Conservation (phyloP, 2,113 vertebrate species). For the Mustelus asterias region DNA sequence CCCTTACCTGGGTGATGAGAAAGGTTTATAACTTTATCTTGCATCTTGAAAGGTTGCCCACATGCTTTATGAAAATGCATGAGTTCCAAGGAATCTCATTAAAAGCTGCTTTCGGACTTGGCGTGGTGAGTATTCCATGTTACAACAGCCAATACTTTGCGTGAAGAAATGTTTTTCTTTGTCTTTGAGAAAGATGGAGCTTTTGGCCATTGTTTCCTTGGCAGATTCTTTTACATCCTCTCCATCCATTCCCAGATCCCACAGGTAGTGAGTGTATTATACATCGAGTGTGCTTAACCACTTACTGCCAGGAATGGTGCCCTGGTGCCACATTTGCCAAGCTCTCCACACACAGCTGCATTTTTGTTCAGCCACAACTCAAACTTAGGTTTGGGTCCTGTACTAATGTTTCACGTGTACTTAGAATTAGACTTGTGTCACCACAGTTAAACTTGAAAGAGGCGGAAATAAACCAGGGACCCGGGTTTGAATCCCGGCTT, state of each 20-base stretch:
- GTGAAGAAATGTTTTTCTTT: background rate
- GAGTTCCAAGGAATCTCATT: background rate
- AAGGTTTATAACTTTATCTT: background rate
- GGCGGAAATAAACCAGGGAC: no score
- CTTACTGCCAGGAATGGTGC: background rate
- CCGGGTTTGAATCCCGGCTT: no score
- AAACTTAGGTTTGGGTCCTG: background rate
- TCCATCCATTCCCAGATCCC: background rate
- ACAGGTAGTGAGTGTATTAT: background rate
- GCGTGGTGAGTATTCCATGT: background rate
- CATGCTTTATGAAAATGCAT: background rate
- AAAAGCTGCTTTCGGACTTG: background rate
- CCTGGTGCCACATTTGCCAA: background rate
- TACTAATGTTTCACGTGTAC: background rate
- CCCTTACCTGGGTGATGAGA: background rate
- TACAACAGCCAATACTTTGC: background rate
- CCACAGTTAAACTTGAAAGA: background rate
- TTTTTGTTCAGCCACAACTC: background rate
- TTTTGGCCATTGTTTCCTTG: background rate
- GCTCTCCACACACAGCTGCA: background rate
- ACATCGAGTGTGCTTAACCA: background rate
- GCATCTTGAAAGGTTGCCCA: background rate
- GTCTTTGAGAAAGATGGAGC: background rate
- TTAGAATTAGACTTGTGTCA: no score
- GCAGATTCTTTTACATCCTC: background rate